Percentiles rank a stretch among this genome's conserved stretches.
phyloP scores from a whole-genome alignment of 1,140 invertebrate genomes.

The Heterodera schachtii region DNA sequence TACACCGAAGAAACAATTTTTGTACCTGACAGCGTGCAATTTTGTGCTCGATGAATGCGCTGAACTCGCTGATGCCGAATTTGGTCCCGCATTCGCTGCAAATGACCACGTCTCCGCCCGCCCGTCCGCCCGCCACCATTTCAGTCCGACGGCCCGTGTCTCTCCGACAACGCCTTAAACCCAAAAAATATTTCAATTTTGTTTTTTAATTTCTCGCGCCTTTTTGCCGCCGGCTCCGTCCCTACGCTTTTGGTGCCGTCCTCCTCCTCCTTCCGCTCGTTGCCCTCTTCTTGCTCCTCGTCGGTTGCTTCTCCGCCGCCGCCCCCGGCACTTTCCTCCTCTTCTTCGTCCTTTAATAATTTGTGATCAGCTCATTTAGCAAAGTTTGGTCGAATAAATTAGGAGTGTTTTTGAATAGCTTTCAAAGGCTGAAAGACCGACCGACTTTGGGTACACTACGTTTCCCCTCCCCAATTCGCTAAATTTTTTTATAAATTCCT shows the following conservation, averaged over 20 bases:
- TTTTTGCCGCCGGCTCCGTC: background rate
- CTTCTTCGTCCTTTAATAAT: constrained; percentile 28
- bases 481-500: no score
- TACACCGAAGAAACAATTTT: no score
- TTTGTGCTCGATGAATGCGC: constrained; percentile 61
- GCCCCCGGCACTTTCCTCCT: constrained; percentile 30
- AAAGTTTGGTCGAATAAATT: no score
- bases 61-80: constrained; percentile 54
- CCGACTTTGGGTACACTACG: no score
- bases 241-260: background rate
- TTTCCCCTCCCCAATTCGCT: no score
- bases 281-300: constrained; percentile 10
- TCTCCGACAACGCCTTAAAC: constrained; percentile 1
- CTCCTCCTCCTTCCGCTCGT: background rate
- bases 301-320: constrained; percentile 26
- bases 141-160: background rate
- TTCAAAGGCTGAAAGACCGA: no score
- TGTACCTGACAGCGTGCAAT: constrained; percentile 49
- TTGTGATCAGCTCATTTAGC: background rate
- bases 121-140: background rate
- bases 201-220: background rate
- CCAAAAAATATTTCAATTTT: background rate
- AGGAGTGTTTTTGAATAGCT: no score
- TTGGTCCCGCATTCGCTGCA: constrained; percentile 56
- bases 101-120: constrained; percentile 51